phyloP scores from a whole-genome alignment of 2,797 vertebrate genomes.

The Myotis daubentonii region DNA sequence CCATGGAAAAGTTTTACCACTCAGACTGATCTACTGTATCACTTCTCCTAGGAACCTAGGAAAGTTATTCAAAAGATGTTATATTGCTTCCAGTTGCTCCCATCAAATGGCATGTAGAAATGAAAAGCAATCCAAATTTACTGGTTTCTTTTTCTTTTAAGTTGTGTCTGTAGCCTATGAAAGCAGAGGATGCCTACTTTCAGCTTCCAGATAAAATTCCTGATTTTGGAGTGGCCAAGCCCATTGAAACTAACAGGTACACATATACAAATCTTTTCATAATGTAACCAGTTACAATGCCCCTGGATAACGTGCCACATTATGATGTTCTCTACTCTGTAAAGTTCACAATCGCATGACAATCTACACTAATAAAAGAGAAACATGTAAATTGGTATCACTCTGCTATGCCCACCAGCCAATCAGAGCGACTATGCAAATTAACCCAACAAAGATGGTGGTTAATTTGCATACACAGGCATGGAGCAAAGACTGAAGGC shows the following conservation, averaged over 20 bases:
- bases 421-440: too few relatives aligned
- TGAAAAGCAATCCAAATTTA: slow-evolving; percentile 42
- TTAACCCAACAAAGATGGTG: too few relatives aligned
- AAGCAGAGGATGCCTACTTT: slow-evolving; percentile 4
- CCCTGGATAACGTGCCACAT: slow-evolving; percentile 1
- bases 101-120: slow-evolving; percentile 46
- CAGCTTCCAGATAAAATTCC: slow-evolving; percentile 11
- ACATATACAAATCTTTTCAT: not conserved
- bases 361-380: not conserved
- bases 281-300: not conserved
- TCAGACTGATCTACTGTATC: slow-evolving; percentile 70
- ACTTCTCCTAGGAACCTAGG: slow-evolving; percentile 41
- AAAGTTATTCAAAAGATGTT: not conserved
- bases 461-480: too few relatives aligned
- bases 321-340: not conserved
- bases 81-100: slow-evolving; percentile 39
- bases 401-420: too few relatives aligned
- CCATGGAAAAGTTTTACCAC: slow-evolving; percentile 61
- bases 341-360: slow-evolving; percentile 60
- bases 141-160: not conserved
- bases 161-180: not conserved
- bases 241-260: not conserved
- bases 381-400: too few relatives aligned
- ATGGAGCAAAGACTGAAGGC: too few relatives aligned
- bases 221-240: not conserved